phyloP scores from a whole-genome alignment of 2,113 vertebrate genomes.

The Lasiurus cinereus region DNA sequence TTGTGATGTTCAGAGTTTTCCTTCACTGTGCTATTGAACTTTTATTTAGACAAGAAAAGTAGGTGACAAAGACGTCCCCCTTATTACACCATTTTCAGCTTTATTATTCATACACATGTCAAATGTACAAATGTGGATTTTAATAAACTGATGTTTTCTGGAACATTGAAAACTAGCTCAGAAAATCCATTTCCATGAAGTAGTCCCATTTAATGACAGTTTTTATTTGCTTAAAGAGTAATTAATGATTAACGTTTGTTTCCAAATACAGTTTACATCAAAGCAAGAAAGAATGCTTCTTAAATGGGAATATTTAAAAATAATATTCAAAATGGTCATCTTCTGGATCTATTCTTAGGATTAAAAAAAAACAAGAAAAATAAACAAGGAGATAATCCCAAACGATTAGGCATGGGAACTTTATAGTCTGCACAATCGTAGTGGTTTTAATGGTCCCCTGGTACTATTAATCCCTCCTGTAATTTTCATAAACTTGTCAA shows the following conservation, averaged over 20 bases:
- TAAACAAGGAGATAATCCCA: neutral
- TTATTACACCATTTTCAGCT: neutral
- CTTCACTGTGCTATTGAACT: neutral
- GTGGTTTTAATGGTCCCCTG: neutral
- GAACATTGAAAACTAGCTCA: neutral
- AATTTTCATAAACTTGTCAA: constrained; percentile 74
- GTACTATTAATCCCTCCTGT: constrained; percentile 61
- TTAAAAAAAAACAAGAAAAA: neutral
- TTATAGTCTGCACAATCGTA: constrained; percentile 1
- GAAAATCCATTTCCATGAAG: neutral
- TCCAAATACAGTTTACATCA: neutral
- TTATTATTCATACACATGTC: neutral
- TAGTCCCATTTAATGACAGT: neutral
- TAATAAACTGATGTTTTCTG: neutral
- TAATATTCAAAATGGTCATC: neutral
- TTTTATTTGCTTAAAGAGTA: neutral
- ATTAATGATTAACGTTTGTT: neutral
- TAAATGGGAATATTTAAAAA: neutral
- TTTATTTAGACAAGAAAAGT: neutral
- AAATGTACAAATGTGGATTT: neutral
- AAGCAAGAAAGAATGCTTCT: neutral
- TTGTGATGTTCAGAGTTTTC: neutral
- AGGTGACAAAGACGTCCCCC: neutral
- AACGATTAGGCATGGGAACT: constrained; percentile 24
- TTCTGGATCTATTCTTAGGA: neutral